Evolutionary conservation across 2,797 vertebrate genomes (phyloP).

Genomic region (Hemitrygon akajei): DNA sequence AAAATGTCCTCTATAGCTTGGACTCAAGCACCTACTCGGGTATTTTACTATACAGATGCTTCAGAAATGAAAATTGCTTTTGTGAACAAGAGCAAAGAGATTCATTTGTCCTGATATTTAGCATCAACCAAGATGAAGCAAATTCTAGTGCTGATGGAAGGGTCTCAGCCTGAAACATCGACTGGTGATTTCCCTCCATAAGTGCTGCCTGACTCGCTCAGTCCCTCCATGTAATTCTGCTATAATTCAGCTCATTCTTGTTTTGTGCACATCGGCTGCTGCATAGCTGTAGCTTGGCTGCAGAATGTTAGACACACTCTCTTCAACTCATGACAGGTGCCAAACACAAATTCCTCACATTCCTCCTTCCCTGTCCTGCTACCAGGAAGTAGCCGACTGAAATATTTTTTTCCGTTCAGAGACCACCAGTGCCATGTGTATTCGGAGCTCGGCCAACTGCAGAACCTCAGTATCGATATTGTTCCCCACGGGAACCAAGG

Average conservation of each 20-base stretch:
- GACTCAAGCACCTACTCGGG: not conserved
- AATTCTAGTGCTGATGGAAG: too few relatives aligned
- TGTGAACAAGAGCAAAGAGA: not conserved
- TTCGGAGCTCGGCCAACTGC: slow-evolving; percentile 67
- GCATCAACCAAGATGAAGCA: not conserved
- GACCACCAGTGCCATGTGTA: slow-evolving; percentile 59
- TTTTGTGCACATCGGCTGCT: not conserved
- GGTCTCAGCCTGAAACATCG: too few relatives aligned
- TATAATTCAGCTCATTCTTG: not conserved
- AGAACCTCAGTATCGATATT: slow-evolving; percentile 64
- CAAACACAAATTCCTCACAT: not conserved
- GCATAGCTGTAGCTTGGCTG: not conserved
- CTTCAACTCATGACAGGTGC: not conserved
- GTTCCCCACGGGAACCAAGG: slow-evolving; percentile 64
- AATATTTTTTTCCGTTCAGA: slow-evolving; percentile 42
- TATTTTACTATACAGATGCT: not conserved
- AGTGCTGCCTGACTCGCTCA: too few relatives aligned
- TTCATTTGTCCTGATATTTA: not conserved
- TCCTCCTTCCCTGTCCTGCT: not conserved
- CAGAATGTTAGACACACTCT: not conserved
- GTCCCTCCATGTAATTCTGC: too few relatives aligned
- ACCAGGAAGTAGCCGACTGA: not conserved
- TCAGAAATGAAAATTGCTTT: not conserved
- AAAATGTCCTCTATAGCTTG: not conserved
- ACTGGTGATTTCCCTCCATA: too few relatives aligned